Base-by-base conservation (phyloP, 2,888 invertebrate genomes). In the Patella ulyssiponensis region DNA sequence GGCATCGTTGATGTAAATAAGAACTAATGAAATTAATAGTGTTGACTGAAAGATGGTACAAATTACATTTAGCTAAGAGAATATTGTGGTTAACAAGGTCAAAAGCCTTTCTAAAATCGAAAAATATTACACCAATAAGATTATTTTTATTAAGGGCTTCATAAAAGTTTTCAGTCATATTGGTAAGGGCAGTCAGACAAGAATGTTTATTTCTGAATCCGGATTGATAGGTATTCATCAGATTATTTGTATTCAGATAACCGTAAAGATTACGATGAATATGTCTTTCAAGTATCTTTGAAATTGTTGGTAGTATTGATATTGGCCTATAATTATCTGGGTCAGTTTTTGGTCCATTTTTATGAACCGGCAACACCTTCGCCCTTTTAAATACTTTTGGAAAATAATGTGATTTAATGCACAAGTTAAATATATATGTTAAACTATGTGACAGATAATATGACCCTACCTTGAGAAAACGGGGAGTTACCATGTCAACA, bases 341-440 rank as follows among this genome's bases (percentile, higher is more conserved):
- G 1, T 64, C 20, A 17, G 17, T 20, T 64, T 15, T 64, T 9
- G 58, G 12, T 15, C 58, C 58, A 64, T 64, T 64, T 64, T 64
- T 64, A 20, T 64, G 58, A 15, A 64, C 17, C 17, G 20, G 58
- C 9, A 64, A 20, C 20, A 64, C n/a, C 20, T 64, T 64, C 9
- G 58, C 15, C 15, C 9, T 14, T 20, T 64, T 64, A 0, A 64
- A 15, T 20, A n/a, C 5, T 15, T 56, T 56, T 15, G 56, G 56
- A 56, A 56, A 56, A 17, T 17, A 17, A n/a, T 15, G n/a, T 56
- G 15, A 17, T 15, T 56, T 56, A 17, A 56, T 56, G 4, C 56
- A 56, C 17, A 56, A 56, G n/a, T 56, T 56, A 56, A 17, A 56
- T 15, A 56, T 56, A 56, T 56, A 56, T 64, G 58, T 64, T 64